Evolutionary conservation across 2,888 invertebrate species (phyloP), one percentile per base, ranked within the genome.

Genomic region (Drosophila mimetica): DNA sequence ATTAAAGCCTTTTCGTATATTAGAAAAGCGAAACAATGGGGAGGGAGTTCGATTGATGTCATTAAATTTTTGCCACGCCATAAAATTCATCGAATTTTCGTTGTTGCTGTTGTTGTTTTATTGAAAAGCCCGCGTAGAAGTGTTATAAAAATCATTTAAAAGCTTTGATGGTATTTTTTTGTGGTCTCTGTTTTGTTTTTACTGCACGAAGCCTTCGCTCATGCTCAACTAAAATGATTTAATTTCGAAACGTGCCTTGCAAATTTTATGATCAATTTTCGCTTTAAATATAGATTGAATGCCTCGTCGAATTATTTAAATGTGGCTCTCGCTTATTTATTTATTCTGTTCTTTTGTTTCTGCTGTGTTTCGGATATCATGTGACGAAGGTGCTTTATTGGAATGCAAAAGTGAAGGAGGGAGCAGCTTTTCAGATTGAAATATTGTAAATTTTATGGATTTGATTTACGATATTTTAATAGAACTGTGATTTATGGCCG

Each of bases 221-320:
- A 77, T 79, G 85, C 86, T 74, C 88, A 89, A 80, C 81, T 88
- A 76, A 89, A 89, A 89, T 90, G 89, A 89, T 90, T 89, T 89
- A 88, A 89, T 89, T 89, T 82, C 90, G 79, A 84, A 88, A 89
- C 89, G 89, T 89, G 89, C 77, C 84, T 69, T 55, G 81, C 73
- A 76, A 71, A 63, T 71, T 85, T 88, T 72, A 88, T 75, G 78
- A 80, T 73, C 76, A 66, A 83, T 86, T 86, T 76, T 74, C 65
- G 67, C 54, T 67, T 67, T 57, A 59, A 71, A 70, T 70, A 71
- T 71, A 46, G 61, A 70, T 71, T 60, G 50, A 46, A 71, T 71
- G 69, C 58, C 60, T 18, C 58, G 37, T 54, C 42, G 52, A 32
- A 48, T 53, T 53, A 70, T 71, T 70, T 71, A 53, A 70, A 66